Evolutionary conservation across 2,888 invertebrate species (phyloP).

Genomic region (Halictus quadricinctus): DNA sequence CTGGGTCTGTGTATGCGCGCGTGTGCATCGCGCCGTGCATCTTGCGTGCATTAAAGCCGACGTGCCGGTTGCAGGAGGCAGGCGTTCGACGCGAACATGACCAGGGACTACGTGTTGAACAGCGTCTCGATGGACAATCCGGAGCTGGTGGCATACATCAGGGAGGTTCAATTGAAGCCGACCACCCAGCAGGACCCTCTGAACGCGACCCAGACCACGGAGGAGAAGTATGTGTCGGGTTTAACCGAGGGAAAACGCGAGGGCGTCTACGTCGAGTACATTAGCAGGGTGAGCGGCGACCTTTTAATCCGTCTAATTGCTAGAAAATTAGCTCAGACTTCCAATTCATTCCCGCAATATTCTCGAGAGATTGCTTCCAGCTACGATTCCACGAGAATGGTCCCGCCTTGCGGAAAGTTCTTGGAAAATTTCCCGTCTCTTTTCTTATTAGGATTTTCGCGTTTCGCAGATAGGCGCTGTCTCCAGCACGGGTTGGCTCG

Average conservation of each 20-base stretch:
- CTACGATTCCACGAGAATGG: not conserved
- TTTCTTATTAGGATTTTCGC: not conserved
- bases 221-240: conserved; percentile 82
- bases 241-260: conserved; percentile 82
- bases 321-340: not conserved
- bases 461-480: conserved; percentile 86
- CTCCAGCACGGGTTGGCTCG: conserved; percentile 89
- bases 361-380: not conserved
- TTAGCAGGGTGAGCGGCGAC: conserved; percentile 74
- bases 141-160: conserved; percentile 89
- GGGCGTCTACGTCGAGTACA: conserved; percentile 79
- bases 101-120: conserved; percentile 89
- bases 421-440: not conserved
- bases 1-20: not conserved
- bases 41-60: conserved; percentile 53
- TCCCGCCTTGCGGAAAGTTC: not conserved
- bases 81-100: conserved; percentile 92
- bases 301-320: not conserved
- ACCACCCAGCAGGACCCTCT: conserved; percentile 75
- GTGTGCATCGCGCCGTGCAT: not conserved
- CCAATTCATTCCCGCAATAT: not conserved
- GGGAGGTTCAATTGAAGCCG: conserved; percentile 87
- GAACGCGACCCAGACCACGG: conserved; percentile 82
- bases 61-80: conserved; percentile 81
- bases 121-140: conserved; percentile 90